Conservation (phyloP, 2,113 vertebrate species). For the Junco hyemalis region DNA sequence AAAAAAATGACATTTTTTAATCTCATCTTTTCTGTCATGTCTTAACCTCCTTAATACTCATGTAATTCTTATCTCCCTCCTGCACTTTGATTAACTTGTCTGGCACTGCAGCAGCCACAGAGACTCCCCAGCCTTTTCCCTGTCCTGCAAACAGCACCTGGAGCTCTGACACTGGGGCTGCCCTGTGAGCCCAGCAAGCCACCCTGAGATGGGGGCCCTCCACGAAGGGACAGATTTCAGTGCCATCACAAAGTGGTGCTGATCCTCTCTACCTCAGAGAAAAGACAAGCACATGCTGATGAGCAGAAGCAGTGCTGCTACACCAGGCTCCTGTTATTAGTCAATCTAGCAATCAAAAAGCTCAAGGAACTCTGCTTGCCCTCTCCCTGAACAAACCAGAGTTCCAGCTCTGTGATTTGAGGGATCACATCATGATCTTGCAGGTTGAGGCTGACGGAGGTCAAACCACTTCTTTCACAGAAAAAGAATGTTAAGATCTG, state of each 20-base stretch:
- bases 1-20: background rate
- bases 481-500: background rate
- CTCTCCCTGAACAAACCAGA: background rate
- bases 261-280: background rate
- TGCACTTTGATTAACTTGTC: background rate
- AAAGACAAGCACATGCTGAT: background rate
- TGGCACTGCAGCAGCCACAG: background rate
- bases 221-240: fast-evolving
- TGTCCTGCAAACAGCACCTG: background rate
- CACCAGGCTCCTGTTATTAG: background rate
- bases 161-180: background rate
- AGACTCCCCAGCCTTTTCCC: background rate
- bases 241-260: background rate
- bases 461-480: background rate
- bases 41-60: background rate
- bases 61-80: background rate
- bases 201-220: fast-evolving
- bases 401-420: background rate
- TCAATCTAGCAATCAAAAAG: background rate
- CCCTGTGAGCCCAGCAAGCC: background rate
- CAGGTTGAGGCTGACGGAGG: background rate
- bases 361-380: background rate
- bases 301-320: background rate
- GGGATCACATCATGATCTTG: background rate
- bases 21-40: background rate